phyloP scores from a whole-genome alignment of 2,888 invertebrate genomes.

The Encarsia formosa region DNA sequence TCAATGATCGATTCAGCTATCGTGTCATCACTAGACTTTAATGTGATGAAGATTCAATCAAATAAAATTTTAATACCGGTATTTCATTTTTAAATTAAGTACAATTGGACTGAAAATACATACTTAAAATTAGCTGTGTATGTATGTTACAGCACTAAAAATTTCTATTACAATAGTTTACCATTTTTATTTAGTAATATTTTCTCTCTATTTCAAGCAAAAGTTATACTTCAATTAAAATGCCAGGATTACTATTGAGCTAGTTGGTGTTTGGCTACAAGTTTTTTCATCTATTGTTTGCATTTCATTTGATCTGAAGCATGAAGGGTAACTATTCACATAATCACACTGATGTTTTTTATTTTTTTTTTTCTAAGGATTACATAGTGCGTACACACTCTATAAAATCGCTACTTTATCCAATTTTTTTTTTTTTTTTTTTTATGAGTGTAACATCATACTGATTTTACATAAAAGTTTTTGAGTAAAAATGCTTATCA shows the following conservation, averaged over 20 bases:
- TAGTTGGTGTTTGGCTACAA: constrained; percentile 21
- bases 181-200: too few relatives aligned
- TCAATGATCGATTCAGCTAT: too few relatives aligned
- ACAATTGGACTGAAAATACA: too few relatives aligned
- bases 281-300: constrained; percentile 9
- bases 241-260: constrained; percentile 2
- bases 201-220: too few relatives aligned
- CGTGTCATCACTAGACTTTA: too few relatives aligned
- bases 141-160: too few relatives aligned
- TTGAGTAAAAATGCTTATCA: constrained; percentile 48
- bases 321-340: constrained; percentile 42
- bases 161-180: too few relatives aligned
- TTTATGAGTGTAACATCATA: constrained; percentile 11
- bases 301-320: constrained; percentile 10
- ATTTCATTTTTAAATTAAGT: too few relatives aligned
- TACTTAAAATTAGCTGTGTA: too few relatives aligned
- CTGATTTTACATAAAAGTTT: constrained; percentile 38
- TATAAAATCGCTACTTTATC: constrained; percentile 28
- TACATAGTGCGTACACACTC: constrained; percentile 36
- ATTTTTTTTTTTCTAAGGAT: constrained; percentile 46
- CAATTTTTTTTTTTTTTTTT: too few relatives aligned
- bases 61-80: too few relatives aligned
- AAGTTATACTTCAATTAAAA: constrained; percentile 4
- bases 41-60: too few relatives aligned
- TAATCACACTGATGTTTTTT: constrained; percentile 47